phyloP scores from a whole-genome alignment of 1,140 invertebrate species.

The Orchestia grillus region DNA sequence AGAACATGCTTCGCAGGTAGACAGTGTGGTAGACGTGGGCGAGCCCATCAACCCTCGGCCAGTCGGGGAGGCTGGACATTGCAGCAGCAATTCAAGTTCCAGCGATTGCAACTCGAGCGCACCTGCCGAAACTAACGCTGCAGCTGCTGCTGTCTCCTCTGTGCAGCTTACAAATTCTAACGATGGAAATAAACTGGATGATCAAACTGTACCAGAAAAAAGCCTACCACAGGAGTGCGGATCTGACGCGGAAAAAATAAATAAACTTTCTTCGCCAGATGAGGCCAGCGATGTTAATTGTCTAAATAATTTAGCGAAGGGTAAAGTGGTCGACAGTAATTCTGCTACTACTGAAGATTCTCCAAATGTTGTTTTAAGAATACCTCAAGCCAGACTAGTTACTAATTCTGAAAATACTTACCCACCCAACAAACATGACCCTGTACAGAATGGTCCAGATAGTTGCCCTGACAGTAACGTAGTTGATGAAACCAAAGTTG shows the following conservation, averaged over 20 bases:
- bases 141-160: not conserved
- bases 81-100: not conserved
- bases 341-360: slow-evolving; percentile 1
- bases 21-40: not conserved
- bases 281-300: not conserved
- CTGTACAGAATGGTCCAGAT: slow-evolving; percentile 32
- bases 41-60: not conserved
- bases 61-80: not conserved
- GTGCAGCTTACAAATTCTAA: not conserved
- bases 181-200: not conserved
- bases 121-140: not conserved
- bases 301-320: not conserved
- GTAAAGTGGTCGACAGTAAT: slow-evolving; percentile 7
- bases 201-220: not conserved
- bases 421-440: not conserved
- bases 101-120: not conserved
- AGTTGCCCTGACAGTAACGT: not conserved
- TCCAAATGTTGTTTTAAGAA: slow-evolving; percentile 37
- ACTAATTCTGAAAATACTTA: not conserved
- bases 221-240: not conserved
- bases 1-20: not conserved
- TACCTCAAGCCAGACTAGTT: slow-evolving; percentile 41
- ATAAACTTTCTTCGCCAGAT: not conserved
- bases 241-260: not conserved
- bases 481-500: not conserved